Evolutionary conservation across 2,888 invertebrate genomes (phyloP).

Genomic region (Thecocarcelia acutangulata): DNA sequence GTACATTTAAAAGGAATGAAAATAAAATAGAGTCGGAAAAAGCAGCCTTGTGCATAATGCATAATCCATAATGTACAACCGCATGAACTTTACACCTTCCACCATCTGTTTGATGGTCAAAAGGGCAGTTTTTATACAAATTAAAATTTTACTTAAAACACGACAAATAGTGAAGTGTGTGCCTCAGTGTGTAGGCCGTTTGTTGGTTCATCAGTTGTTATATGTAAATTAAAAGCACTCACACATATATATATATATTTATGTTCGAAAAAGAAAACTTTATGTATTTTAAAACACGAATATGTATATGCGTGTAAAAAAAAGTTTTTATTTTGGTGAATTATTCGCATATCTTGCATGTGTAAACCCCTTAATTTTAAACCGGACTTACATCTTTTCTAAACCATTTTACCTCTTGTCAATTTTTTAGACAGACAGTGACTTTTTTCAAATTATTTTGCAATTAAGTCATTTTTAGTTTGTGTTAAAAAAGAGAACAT

Average conservation of each 20-base stretch:
- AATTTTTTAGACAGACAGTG: too few species aligned
- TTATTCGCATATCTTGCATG: too few species aligned
- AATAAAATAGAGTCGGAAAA: conserved; percentile 15
- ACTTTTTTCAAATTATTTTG: too few species aligned
- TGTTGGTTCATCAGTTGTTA: conserved; percentile 7
- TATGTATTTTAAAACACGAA: too few species aligned
- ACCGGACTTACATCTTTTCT: too few species aligned
- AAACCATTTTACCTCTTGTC: too few species aligned
- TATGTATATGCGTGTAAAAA: too few species aligned
- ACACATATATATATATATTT: too few species aligned
- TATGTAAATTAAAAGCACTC: not conserved
- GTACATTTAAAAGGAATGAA: conserved; percentile 25
- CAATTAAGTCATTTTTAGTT: too few species aligned
- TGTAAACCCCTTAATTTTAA: too few species aligned
- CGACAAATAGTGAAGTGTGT: not conserved
- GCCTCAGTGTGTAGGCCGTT: not conserved
- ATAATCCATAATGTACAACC: conserved; percentile 65
- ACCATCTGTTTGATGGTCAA: conserved; percentile 73
- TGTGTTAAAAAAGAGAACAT: too few species aligned
- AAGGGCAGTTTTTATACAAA: conserved; percentile 61
- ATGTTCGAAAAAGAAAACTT: not conserved
- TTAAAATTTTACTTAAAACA: conserved; percentile 61
- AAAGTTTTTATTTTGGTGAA: too few species aligned
- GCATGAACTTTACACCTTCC: conserved; percentile 80
- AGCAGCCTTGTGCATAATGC: conserved; percentile 61